phyloP scores from a whole-genome alignment of 2,797 vertebrate species.

The Arremon aurantiirostris region DNA sequence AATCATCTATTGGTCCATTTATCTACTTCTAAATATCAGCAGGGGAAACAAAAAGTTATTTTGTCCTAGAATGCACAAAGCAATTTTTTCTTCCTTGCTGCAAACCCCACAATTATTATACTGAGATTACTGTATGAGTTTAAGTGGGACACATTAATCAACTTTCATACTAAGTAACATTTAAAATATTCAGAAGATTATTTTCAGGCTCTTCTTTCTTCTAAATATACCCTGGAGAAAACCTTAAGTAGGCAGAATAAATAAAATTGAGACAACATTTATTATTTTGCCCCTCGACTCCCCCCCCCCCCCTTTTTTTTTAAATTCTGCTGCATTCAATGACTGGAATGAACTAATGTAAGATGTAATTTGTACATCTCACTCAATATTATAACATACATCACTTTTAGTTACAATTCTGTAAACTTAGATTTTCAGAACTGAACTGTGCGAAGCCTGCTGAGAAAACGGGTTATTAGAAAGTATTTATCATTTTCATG shows the following conservation, averaged over 20 bases:
- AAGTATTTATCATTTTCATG: neutral
- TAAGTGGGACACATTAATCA: neutral
- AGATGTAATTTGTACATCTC: neutral
- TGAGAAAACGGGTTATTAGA: neutral
- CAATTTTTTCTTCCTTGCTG: neutral
- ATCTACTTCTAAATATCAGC: neutral
- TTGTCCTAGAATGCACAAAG: neutral
- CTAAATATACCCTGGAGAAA: neutral
- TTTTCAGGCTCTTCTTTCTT: neutral
- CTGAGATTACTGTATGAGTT: neutral
- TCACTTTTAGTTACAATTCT: neutral
- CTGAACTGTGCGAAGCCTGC: neutral
- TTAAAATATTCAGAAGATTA: neutral
- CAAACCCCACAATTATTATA: neutral
- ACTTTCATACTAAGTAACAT: neutral
- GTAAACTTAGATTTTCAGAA: neutral
- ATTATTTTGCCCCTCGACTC: neutral
- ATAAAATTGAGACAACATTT: neutral
- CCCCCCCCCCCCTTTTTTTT: fast-evolving
- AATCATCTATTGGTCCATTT: neutral
- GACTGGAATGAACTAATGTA: neutral
- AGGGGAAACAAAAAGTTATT: neutral
- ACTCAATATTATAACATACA: neutral
- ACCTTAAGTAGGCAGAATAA: neutral
- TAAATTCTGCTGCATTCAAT: neutral